Evolutionary conservation across 1,140 invertebrate genomes (phyloP).

Genomic region (Drosophila mayri): DNA sequence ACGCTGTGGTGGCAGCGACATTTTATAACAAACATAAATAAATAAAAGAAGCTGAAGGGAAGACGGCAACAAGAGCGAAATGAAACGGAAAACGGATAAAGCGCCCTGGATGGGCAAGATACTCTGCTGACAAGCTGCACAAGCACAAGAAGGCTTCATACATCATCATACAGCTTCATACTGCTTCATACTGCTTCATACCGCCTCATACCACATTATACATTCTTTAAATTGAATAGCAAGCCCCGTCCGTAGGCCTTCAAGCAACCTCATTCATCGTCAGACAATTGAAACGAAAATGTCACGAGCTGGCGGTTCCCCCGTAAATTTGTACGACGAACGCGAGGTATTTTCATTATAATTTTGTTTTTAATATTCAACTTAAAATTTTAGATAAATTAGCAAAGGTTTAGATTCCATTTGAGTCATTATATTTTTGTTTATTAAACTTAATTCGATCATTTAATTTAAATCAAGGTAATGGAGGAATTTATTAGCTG

Average conservation of each 20-base stretch:
- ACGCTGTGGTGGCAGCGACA: slow-evolving; percentile 32
- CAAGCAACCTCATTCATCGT: slow-evolving; percentile 19
- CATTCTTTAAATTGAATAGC: neutral
- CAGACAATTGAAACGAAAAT: slow-evolving; percentile 9
- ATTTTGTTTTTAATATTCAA: neutral
- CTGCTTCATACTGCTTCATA: slow-evolving; percentile 8
- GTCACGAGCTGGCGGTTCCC: neutral
- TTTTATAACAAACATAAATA: slow-evolving; percentile 71
- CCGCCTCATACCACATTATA: neutral
- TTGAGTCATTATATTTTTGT: neutral
- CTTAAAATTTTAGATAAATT: neutral
- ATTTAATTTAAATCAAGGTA: slow-evolving; percentile 9
- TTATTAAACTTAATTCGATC: neutral
- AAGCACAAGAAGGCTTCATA: slow-evolving; percentile 9
- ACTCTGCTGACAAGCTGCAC: slow-evolving; percentile 15
- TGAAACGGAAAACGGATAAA: slow-evolving; percentile 14
- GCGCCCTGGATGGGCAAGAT: neutral
- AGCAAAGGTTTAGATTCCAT: neutral
- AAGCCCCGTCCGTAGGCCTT: neutral
- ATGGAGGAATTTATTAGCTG: slow-evolving; percentile 74
- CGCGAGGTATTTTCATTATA: slow-evolving; percentile 33
- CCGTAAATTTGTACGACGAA: slow-evolving; percentile 50
- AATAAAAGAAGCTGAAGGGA: slow-evolving; percentile 51
- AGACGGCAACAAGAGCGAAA: slow-evolving; percentile 24
- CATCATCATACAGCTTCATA: slow-evolving; percentile 1